A percentile compares a stretch with the other conserved stretches of the same genome.
These are phyloP conservation scores for Meloe dianella DNA, from an alignment of 2,888 invertebrate species.

Conservation along the genomic window DNA sequence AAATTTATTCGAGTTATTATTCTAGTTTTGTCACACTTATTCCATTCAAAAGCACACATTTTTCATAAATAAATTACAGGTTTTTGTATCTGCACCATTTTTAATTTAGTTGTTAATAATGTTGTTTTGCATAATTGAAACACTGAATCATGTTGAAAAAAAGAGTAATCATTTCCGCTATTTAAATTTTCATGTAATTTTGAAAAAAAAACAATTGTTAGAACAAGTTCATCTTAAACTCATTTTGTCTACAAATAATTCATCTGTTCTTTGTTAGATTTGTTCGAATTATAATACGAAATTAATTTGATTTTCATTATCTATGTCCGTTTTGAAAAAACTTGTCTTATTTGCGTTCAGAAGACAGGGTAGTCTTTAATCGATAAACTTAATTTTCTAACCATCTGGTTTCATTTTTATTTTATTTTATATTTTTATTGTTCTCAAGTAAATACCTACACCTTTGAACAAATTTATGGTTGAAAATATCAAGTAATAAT, in stretches of 20 bases:
- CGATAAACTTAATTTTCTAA: conserved; percentile 1
- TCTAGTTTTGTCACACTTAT: too few species aligned
- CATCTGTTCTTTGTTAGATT: neutral
- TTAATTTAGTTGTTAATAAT: too few species aligned
- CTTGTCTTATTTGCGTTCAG: neutral
- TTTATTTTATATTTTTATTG: neutral
- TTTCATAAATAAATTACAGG: too few species aligned
- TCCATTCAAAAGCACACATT: too few species aligned
- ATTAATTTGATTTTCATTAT: conserved; percentile 4
- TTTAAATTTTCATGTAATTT: neutral
- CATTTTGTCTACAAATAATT: neutral
- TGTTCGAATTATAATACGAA: neutral
- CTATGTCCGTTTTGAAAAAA: neutral
- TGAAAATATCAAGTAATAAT: neutral
- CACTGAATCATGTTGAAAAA: too few species aligned
- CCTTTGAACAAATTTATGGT: neutral
- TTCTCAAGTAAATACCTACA: neutral
- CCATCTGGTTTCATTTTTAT: neutral
- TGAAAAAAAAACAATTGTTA: neutral
- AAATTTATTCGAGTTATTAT: too few species aligned
- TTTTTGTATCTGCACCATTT: too few species aligned
- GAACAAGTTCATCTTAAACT: neutral
- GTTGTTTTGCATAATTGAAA: too few species aligned
- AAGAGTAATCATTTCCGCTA: too few species aligned
- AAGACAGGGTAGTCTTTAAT: neutral